These are phyloP conservation scores for Crax fasciolata DNA, from an alignment of 2,797 vertebrate species.

Conservation along the genomic window DNA sequence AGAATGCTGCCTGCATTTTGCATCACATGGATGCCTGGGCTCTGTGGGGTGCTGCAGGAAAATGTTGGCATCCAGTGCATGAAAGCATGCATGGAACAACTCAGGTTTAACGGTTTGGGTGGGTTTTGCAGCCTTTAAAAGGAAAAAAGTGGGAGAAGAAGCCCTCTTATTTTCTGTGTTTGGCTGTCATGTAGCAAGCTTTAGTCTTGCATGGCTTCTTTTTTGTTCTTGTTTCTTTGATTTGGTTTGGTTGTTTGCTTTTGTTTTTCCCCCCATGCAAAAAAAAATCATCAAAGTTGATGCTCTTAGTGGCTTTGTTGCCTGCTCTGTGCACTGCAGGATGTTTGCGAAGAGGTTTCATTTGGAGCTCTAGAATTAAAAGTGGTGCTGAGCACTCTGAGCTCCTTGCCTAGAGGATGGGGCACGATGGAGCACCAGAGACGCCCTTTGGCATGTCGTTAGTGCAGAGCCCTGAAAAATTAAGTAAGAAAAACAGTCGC, in stretches of 20 bases:
- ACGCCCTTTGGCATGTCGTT: fast-evolving
- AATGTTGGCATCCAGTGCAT: fast-evolving
- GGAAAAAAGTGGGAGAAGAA: not conserved
- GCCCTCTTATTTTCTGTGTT: fast-evolving
- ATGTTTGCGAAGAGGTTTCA: not conserved
- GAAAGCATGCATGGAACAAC: not conserved
- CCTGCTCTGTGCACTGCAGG: not conserved
- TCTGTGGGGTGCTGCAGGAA: not conserved
- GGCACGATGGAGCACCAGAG: not conserved
- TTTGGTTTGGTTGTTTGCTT: not conserved
- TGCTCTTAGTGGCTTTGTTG: not conserved
- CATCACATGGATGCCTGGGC: fast-evolving
- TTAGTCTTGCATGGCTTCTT: not conserved
- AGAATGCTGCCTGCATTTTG: not conserved
- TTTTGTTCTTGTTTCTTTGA: not conserved
- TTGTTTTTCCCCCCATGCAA: not conserved
- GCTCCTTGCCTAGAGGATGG: not conserved
- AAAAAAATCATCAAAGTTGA: not conserved
- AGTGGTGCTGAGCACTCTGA: not conserved
- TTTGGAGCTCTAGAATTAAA: not conserved
- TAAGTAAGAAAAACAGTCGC: not conserved
- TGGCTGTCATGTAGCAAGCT: not conserved
- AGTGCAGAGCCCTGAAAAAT: not conserved
- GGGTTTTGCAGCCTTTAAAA: not conserved
- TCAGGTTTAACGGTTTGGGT: not conserved